These are phyloP conservation scores for Drosophila subquinaria DNA, from an alignment of 2,888 invertebrate species.

Conservation along the genomic window DNA sequence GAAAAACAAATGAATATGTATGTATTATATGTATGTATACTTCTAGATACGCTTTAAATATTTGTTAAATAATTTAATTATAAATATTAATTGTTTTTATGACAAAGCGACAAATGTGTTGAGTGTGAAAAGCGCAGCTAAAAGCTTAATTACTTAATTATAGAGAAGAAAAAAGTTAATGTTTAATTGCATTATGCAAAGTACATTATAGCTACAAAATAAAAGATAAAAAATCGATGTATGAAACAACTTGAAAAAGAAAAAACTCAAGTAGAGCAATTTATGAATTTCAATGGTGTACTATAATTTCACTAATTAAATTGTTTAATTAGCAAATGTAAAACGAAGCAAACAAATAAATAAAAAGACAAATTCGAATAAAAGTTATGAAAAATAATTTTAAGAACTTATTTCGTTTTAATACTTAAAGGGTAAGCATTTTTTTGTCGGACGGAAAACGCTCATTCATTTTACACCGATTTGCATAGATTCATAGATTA, in stretches of 20 bases:
- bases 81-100: slow-evolving; percentile 54
- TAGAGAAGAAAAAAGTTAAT: slow-evolving; percentile 32
- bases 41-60: slow-evolving; percentile 68
- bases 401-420: not conserved
- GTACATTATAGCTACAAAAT: slow-evolving; percentile 39
- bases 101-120: slow-evolving; percentile 54
- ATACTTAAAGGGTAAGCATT: not conserved
- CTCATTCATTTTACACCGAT: not conserved
- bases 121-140: slow-evolving; percentile 60
- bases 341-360: slow-evolving; percentile 37
- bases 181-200: slow-evolving; percentile 51
- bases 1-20: slow-evolving; percentile 30
- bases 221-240: slow-evolving; percentile 48
- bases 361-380: slow-evolving; percentile 57
- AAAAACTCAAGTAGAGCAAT: slow-evolving; percentile 33
- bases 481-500: not conserved
- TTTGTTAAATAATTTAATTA: slow-evolving; percentile 68
- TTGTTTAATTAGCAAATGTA: slow-evolving; percentile 65
- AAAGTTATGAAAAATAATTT: slow-evolving; percentile 46
- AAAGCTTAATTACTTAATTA: slow-evolving; percentile 59
- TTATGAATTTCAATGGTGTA: slow-evolving; percentile 59
- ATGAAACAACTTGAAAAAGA: slow-evolving; percentile 31
- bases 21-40: slow-evolving; percentile 56
- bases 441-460: not conserved
- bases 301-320: slow-evolving; percentile 69